Evolutionary conservation across 2,888 invertebrate genomes (phyloP).

Genomic region (Tenthredo mesomela): DNA sequence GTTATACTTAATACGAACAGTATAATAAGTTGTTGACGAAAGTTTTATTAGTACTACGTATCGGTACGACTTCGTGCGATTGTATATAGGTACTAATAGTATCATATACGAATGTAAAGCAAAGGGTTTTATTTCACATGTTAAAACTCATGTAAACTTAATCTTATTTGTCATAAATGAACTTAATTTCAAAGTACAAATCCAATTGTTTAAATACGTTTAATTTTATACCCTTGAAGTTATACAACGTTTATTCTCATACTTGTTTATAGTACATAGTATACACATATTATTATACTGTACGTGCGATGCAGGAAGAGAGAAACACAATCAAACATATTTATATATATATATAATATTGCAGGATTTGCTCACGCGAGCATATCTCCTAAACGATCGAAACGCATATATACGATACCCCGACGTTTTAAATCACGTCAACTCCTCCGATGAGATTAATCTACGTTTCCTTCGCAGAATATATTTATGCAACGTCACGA

Average conservation of each 20-base stretch:
- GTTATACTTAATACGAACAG: neutral
- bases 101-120: neutral
- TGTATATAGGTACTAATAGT: neutral
- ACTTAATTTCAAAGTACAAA: slow-evolving; percentile 20
- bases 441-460: neutral
- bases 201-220: neutral
- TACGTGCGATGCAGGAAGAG: neutral
- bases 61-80: neutral
- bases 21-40: neutral
- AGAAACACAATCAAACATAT: neutral
- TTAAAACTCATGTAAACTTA: neutral
- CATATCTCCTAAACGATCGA: slow-evolving; percentile 22
- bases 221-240: slow-evolving; percentile 23
- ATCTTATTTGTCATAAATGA: neutral
- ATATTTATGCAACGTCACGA: neutral
- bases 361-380: slow-evolving; percentile 31
- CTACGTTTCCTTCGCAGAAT: neutral
- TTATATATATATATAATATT: neutral
- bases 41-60: neutral
- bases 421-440: neutral
- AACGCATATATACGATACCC: neutral
- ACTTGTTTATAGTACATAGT: neutral
- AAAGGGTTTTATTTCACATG: neutral
- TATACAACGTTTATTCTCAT: slow-evolving; percentile 10
- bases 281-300: neutral